These are phyloP conservation scores for Lasiurus cinereus DNA, from an alignment of 2,113 vertebrate species.

Conservation along the genomic window DNA sequence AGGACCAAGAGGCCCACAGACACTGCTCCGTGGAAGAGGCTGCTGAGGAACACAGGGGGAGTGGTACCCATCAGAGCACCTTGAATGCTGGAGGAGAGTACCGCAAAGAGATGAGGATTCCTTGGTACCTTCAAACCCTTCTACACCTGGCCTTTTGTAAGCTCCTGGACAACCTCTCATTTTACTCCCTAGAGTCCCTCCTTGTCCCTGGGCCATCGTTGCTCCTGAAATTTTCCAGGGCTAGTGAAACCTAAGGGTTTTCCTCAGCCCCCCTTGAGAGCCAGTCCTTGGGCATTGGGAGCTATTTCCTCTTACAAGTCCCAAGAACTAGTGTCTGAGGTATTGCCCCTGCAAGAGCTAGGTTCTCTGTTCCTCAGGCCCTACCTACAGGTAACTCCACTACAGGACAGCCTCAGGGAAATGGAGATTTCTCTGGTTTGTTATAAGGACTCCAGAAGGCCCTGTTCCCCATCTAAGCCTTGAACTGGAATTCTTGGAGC, in stretches of 20 bases:
- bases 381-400: too few species aligned
- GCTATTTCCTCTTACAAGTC: neutral
- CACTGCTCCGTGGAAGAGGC: too few species aligned
- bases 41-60: too few species aligned
- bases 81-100: neutral
- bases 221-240: neutral
- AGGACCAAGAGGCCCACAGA: too few species aligned
- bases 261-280: neutral
- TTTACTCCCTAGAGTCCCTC: neutral
- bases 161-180: neutral
- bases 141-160: too few species aligned
- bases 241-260: neutral
- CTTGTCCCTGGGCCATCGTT: neutral
- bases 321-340: neutral
- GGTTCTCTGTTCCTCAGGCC: too few species aligned
- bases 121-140: accelerated
- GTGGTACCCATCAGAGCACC: too few species aligned
- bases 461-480: neutral
- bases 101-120: neutral
- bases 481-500: neutral
- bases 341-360: neutral
- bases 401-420: too few species aligned
- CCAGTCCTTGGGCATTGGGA: too few species aligned
- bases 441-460: too few species aligned
- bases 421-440: too few species aligned